Base-by-base conservation (phyloP, 2,113 vertebrate genomes). In the Rallus limicola region DNA sequence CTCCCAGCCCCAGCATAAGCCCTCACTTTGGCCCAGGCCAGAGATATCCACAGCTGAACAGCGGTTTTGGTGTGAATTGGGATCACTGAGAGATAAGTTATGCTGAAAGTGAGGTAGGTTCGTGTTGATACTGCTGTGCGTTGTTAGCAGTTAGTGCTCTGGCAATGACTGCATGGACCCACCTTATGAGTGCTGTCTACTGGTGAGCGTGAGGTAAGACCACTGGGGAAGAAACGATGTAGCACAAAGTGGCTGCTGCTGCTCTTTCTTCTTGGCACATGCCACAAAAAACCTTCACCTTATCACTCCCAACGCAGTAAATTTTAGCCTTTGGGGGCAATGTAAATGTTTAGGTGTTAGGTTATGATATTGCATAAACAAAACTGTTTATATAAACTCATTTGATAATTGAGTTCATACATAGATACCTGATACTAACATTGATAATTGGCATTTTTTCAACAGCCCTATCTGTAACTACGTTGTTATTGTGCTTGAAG, bases 11-110 rank as follows among this genome's bases (percentile, higher is more conserved):
- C 31, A 17, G 31, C 5, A 9, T 16, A 14, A 8, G 33, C 33
- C 26, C 26, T 38, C 5, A 6, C 28, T 7, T 17, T 15, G 5
- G 40, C 10, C 1, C 3, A 8, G 24, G 58, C 18, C 11, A 60
- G n/a, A 31, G n/a, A 16, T 11, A 36, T 3, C 34, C 17, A 2
- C 53, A 3, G 2, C 8, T 1, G 0, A 12, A 1, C 8, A 4
- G 38, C 1, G 5, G 9, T 4, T 62, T 18, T 40, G 60, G 53
- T 5, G 33, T 5, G 14, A 19, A 0, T 25, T 25, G 46, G 3
- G 29, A 16, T 68, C 26, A 2, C n/a, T 2, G 53, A 29, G 67
- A 28, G 25, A n/a, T 21, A 44, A 36, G 46, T 28, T 7, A 11
- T 1, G 25, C 2, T 11, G 52, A 1, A 17, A 11, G 59, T 3